Evolutionary conservation across 2,888 invertebrate species (phyloP).

Genomic region (Lydus trimaculatus): DNA sequence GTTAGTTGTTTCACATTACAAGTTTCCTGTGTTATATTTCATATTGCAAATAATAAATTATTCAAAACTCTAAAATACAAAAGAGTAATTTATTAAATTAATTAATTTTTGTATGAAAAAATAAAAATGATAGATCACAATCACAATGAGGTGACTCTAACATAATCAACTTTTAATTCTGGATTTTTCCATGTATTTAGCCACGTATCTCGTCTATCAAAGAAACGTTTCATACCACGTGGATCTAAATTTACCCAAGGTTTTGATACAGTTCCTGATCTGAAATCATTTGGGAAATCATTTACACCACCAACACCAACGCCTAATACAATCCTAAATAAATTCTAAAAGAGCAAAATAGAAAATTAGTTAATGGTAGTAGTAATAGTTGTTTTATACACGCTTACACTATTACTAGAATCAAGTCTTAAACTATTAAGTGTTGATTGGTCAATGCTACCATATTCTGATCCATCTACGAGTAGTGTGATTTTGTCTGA

Average conservation of each 20-base stretch:
- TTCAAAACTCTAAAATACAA: neutral
- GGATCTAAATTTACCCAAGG: conserved; percentile 71
- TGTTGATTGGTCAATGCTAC: conserved; percentile 34
- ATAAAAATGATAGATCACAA: too few species aligned
- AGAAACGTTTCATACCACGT: conserved; percentile 69
- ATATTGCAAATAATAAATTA: neutral
- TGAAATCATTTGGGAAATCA: conserved; percentile 68
- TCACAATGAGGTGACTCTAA: neutral
- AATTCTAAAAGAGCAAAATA: conserved; percentile 60
- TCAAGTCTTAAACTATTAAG: neutral
- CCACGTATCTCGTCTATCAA: conserved; percentile 67
- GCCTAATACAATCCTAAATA: conserved; percentile 69
- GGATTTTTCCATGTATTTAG: conserved; percentile 65
- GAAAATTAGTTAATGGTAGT: conserved; percentile 10
- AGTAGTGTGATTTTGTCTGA: conserved; percentile 52
- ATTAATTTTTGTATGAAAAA: neutral
- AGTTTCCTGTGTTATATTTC: neutral
- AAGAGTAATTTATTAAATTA: neutral
- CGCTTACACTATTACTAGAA: neutral
- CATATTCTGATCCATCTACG: conserved; percentile 58
- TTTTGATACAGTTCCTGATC: conserved; percentile 61
- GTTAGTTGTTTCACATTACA: neutral
- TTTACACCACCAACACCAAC: conserved; percentile 74
- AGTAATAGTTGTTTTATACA: too few species aligned
- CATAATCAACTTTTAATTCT: conserved; percentile 60